These are phyloP conservation scores for Chaetogeoica ovagalla DNA, from an alignment of 2,888 invertebrate species.

Conservation along the genomic window DNA sequence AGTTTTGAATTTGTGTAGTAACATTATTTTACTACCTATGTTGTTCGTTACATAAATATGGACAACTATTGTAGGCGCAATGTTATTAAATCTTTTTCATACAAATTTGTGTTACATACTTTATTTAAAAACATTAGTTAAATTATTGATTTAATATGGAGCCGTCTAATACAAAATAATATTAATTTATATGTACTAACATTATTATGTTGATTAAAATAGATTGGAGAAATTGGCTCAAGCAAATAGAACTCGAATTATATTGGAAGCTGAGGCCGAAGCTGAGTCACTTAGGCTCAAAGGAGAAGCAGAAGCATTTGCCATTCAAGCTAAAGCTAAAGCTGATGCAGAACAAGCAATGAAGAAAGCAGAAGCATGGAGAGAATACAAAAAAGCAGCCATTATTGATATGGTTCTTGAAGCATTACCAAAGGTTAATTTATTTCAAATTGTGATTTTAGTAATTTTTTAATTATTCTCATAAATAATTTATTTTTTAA, in stretches of 20 bases:
- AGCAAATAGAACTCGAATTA: slow-evolving; percentile 81
- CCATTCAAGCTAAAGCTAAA: slow-evolving; percentile 90
- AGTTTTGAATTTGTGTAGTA: no score
- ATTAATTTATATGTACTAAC: background rate
- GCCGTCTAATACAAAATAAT: background rate
- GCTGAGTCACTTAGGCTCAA: slow-evolving; percentile 84
- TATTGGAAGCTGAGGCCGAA: slow-evolving; percentile 95
- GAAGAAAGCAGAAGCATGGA: slow-evolving; percentile 96
- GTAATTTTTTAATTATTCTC: slow-evolving; percentile 13
- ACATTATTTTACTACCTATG: no score
- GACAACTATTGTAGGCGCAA: no score
- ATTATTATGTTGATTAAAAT: slow-evolving; percentile 50
- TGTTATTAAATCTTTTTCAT: no score
- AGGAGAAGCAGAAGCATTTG: slow-evolving; percentile 89
- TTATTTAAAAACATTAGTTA: no score
- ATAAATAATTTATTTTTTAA: slow-evolving; percentile 21
- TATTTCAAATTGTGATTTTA: background rate
- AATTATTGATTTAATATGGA: no score
- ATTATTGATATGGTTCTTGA: slow-evolving; percentile 97
- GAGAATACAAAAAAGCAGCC: slow-evolving; percentile 92
- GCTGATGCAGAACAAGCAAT: slow-evolving; percentile 97
- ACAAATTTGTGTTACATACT: no score
- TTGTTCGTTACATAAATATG: no score
- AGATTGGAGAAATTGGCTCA: slow-evolving; percentile 91
- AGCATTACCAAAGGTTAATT: slow-evolving; percentile 84